Evolutionary conservation across 2,113 vertebrate genomes (phyloP), one percentile per base, ranked within the genome.

Genomic region (Nibea albiflora): DNA sequence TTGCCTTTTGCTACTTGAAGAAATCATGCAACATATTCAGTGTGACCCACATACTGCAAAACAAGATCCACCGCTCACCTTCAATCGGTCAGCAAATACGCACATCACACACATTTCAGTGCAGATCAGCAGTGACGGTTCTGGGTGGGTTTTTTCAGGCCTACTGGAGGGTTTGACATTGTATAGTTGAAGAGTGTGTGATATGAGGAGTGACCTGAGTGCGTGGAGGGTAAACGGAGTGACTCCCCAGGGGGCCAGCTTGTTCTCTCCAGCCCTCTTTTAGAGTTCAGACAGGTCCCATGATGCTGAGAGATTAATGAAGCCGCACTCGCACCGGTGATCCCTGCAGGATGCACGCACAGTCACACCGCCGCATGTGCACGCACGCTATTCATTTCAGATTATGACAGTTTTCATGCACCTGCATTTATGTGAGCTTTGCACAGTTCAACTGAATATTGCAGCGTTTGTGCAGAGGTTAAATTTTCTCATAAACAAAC

Each of bases 221-320:
- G 87, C 52, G 88, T 77, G 77, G 87, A 92, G 90, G 92, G 89
- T 94, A 93, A 94, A 91, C 83, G 89, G 79, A 86, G 82, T 70
- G 88, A 83, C 84, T 90, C 89, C 86, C 88, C 16, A 20, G 58
- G 83, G 78, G 85, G 73, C 54, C 53, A 68, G 74, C 69, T 75
- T 82, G 90, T 87, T 92, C 90, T 92, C 88, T 78, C 47, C 28
- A 70, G 84, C 83, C 85, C 89, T 87, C 87, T 89, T 93, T 89
- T 81, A 81, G 87, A 92, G 89, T 91, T 92, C 88, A 89, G 90
- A 90, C 88, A 82, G 85, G 84, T 90, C 92, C 90, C 90, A 63
- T 62, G 86, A 91, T 78, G 88, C 84, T 10, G 67, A 31, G 76
- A 92, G 93, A 93, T 94, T 93, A 93, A 94, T 94, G 93, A 92